These are phyloP conservation scores for Malurus elegans DNA, from an alignment of 2,113 vertebrate genomes.

Conservation along the genomic window DNA sequence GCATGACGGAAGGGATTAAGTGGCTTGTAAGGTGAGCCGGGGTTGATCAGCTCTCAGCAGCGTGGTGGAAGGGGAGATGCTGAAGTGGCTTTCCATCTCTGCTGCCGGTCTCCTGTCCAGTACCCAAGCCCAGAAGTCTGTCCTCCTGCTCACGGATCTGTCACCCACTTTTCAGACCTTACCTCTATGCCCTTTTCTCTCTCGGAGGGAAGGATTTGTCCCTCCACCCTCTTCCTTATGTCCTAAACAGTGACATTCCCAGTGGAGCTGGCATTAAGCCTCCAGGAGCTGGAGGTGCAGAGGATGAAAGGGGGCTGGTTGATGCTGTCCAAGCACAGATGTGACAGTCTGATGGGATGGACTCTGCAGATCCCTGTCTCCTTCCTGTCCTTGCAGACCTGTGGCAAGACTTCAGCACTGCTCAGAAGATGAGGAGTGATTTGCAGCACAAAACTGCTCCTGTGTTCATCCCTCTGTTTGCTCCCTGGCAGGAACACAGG, in stretches of 20 bases:
- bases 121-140: neutral
- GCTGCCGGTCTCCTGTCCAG: neutral
- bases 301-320: neutral
- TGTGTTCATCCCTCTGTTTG: neutral
- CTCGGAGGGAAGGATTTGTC: neutral
- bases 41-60: slow-evolving; percentile 17
- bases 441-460: neutral
- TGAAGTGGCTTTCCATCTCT: slow-evolving; percentile 19
- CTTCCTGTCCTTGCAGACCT: neutral
- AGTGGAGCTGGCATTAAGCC: neutral
- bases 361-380: neutral
- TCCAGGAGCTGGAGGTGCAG: neutral
- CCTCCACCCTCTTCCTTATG: neutral
- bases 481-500: neutral
- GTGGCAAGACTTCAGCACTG: neutral
- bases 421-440: neutral
- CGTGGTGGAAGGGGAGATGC: neutral
- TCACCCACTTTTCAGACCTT: neutral
- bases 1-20: slow-evolving; percentile 67
- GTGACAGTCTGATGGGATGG: neutral
- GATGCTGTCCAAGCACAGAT: neutral
- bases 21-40: slow-evolving; percentile 65
- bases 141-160: neutral
- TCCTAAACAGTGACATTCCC: neutral
- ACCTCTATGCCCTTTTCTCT: neutral